These are phyloP conservation scores for Dicerorhinus sumatrensis DNA, from an alignment of 2,113 vertebrate species.

Conservation along the genomic window DNA sequence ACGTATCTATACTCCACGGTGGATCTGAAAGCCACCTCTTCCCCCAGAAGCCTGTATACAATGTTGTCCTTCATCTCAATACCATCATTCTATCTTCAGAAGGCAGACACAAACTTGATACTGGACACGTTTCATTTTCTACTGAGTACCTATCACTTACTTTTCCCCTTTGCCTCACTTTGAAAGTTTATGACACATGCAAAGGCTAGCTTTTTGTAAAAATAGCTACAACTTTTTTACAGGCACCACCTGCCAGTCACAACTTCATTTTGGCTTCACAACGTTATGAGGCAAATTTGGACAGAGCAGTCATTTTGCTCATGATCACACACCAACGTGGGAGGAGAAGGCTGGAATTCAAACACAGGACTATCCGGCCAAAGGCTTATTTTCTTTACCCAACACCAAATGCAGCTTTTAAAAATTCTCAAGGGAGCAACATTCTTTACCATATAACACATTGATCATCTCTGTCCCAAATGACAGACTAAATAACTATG, in stretches of 20 bases:
- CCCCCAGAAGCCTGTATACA: background rate
- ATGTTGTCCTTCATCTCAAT: background rate
- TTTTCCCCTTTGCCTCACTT: background rate
- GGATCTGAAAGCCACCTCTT: background rate
- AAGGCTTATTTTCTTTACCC: background rate
- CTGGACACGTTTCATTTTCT: background rate
- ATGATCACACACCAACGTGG: background rate
- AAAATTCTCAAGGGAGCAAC: background rate
- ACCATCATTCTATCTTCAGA: background rate
- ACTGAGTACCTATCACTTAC: background rate
- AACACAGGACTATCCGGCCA: background rate
- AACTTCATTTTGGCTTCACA: background rate
- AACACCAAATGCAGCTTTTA: background rate
- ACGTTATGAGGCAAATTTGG: background rate
- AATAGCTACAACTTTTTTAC: background rate
- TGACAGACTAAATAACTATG: background rate
- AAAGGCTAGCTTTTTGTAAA: slow-evolving; percentile 28
- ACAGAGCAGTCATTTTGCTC: background rate
- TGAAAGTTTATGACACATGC: background rate
- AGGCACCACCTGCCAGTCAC: background rate
- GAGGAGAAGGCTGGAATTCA: background rate
- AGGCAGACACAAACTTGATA: background rate
- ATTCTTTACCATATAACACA: background rate
- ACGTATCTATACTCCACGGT: background rate
- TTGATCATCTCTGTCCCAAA: background rate